Evolutionary conservation across 2,888 invertebrate genomes (phyloP), one percentile per base, ranked within the genome.

Genomic region (Rugalucina vietnamica): DNA sequence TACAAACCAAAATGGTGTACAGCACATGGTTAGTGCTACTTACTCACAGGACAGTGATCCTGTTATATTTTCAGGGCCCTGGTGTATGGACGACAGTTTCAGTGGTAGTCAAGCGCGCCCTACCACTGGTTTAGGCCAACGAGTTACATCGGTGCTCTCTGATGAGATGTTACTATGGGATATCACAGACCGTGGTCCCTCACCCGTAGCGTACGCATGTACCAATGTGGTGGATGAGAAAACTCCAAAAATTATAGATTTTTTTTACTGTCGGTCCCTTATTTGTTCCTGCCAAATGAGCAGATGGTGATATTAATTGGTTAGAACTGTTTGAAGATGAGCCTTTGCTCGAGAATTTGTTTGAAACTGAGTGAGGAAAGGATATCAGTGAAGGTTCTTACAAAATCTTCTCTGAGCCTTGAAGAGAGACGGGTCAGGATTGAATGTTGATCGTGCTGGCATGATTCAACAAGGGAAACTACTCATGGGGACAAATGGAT

Each of bases 371-470:
- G 54, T 18, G 21, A n/a, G 4, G n/a, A n/a, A 4, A 54, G 4
- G 54, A n/a, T 54, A n/a, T 21, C n/a, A n/a, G n/a, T 21, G 3
- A 54, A 21, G 14, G 10, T 54, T n/a, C 18, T 8, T 8, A 18
- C 14, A n/a, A 8, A 21, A 8, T 54, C 12, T 54, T 21, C 4
- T 8, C 54, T n/a, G 12, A 49, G 24, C 32, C 4, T 21, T 1
- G 21, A 32, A 37, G 1, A 29, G 3, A 4, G 14, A 29, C 4
- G 14, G 2, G 10, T 73, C 10, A 32, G 14, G 4, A 3, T 12
- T 3, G 69, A 49, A 69, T 70, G 72, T 65, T 73, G 60, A 24
- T 54, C 73, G 10, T 43, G 72, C 24, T 70, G 79, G 73, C 24
- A 79, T 65, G 72, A 54, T 54, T 54, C 54, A 54, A 54, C 54